Evolutionary conservation across 2,888 invertebrate species (phyloP).

Genomic region (Congeria kusceri): DNA sequence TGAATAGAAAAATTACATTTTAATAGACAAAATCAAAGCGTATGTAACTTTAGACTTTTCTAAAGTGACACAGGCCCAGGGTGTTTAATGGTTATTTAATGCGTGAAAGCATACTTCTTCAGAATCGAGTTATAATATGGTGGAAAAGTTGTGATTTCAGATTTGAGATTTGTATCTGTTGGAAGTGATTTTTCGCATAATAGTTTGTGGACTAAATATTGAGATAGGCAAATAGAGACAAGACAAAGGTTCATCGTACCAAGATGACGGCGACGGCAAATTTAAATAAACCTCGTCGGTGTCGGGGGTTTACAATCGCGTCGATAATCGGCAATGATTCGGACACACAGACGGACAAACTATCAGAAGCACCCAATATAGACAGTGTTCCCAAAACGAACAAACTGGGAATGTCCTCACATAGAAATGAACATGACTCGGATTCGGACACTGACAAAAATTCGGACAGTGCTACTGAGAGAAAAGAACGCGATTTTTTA

Average conservation of each 20-base stretch:
- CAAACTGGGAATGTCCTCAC: background rate
- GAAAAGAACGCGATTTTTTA: slow-evolving; percentile 12
- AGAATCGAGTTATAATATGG: background rate
- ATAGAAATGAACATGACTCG: background rate
- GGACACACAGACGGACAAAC: slow-evolving; percentile 60
- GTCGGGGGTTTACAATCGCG: slow-evolving; percentile 70
- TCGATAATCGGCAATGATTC: slow-evolving; percentile 70
- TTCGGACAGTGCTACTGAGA: slow-evolving; percentile 7
- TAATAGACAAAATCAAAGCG: slow-evolving; percentile 60
- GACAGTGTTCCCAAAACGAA: slow-evolving; percentile 8
- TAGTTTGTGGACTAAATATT: too few relatives aligned
- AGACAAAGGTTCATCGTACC: background rate
- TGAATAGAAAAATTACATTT: slow-evolving; percentile 53
- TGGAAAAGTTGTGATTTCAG: background rate
- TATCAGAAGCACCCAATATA: slow-evolving; percentile 31
- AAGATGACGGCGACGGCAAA: slow-evolving; percentile 45
- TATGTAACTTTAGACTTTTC: slow-evolving; percentile 52
- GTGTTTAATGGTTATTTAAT: slow-evolving; percentile 12
- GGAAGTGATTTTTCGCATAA: background rate
- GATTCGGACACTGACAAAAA: slow-evolving; percentile 5
- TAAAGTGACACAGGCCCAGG: background rate
- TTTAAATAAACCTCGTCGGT: slow-evolving; percentile 31
- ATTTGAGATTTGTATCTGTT: background rate
- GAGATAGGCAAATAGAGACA: background rate
- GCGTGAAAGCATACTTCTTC: background rate